Evolutionary conservation across 2,888 invertebrate genomes (phyloP).

Genomic region (Pantelozetes paolii): DNA sequence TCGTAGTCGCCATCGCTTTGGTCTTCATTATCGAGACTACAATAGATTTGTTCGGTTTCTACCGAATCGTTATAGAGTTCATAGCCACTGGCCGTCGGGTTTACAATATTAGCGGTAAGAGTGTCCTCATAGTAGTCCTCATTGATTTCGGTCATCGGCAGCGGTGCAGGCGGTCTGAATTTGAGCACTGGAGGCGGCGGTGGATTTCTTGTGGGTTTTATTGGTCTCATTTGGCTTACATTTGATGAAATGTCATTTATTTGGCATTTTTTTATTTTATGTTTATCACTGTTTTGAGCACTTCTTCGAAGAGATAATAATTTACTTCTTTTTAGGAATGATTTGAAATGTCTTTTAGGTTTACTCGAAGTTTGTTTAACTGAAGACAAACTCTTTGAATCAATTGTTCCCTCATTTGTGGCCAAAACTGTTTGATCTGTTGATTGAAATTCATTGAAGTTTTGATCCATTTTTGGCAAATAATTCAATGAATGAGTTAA

Average conservation of each 20-base stretch:
- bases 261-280: background rate
- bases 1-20: conserved; percentile 30
- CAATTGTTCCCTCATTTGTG: background rate
- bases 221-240: conserved; percentile 11
- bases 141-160: background rate
- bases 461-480: conserved; percentile 5
- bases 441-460: background rate
- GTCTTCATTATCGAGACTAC: conserved; percentile 41
- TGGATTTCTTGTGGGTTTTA: conserved; percentile 33
- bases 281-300: conserved; percentile 27
- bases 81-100: background rate
- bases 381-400: background rate
- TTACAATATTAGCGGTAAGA: background rate
- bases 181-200: conserved; percentile 19
- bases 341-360: conserved; percentile 14
- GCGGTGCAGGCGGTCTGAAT: conserved; percentile 38
- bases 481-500: background rate
- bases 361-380: conserved; percentile 8
- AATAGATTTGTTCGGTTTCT: conserved; percentile 32
- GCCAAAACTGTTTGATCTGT: background rate
- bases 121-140: conserved; percentile 34
- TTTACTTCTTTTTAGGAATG: conserved; percentile 19
- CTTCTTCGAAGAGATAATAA: conserved; percentile 24
- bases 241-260: background rate
- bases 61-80: conserved; percentile 40